Conservation (phyloP, 2,888 invertebrate genomes). For the Latheticus oryzae region DNA sequence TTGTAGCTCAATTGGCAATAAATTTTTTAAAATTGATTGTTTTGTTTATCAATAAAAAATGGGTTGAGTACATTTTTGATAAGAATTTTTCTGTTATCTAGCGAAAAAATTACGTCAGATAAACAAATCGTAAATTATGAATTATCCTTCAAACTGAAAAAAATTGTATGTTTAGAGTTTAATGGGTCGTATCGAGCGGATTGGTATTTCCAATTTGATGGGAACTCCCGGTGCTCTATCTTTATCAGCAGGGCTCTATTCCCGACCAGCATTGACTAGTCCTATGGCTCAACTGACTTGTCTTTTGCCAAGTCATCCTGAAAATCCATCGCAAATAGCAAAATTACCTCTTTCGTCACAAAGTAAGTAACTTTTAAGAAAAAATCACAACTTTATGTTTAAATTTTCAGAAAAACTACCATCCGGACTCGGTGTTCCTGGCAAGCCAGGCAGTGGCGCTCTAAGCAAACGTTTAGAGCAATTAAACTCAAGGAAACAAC, state of each 20-base stretch:
- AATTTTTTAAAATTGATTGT: no score
- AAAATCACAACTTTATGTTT: no score
- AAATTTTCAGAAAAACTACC: conserved; percentile 52
- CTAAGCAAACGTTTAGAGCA: conserved; percentile 66
- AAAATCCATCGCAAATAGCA: conserved; percentile 49
- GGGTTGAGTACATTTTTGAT: no score
- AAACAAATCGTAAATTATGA: no score
- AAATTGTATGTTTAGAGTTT: conserved; percentile 61
- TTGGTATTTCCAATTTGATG: conserved; percentile 76
- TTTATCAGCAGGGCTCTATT: conserved; percentile 73
- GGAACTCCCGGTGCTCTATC: conserved; percentile 72
- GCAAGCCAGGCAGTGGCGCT: conserved; percentile 72
- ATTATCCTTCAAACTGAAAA: no score
- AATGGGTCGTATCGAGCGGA: conserved; percentile 75
- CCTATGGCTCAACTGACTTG: conserved; percentile 86
- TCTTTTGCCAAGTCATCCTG: conserved; percentile 65
- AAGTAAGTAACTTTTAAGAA: conserved; percentile 10
- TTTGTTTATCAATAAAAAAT: no score
- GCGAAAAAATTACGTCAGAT: no score
- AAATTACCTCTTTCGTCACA: conserved; percentile 8
- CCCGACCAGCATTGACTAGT: conserved; percentile 74
- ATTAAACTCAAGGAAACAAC: conserved; percentile 66
- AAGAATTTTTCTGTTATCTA: no score
- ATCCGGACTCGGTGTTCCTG: conserved; percentile 70
- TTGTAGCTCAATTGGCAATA: no score